A percentile compares a stretch with the other conserved stretches of the same genome.
Evolutionary conservation across 2,888 invertebrate genomes (phyloP).

Genomic region (Rhimphoctona megacephalus): DNA sequence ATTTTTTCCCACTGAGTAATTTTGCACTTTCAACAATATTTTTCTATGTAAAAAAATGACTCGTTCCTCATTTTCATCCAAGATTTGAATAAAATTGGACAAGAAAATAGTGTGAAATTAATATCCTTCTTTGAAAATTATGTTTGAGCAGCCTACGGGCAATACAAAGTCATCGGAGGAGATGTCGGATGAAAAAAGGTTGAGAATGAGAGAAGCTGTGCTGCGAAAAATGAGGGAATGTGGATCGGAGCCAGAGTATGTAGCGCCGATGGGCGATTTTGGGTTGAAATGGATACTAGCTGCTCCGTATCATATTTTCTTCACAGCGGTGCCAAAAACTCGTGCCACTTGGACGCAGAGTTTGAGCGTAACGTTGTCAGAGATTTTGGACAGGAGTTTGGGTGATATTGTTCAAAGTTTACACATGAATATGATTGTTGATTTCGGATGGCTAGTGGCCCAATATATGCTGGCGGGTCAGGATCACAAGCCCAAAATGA

Average conservation of each 20-base stretch:
- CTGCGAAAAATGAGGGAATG: conserved; percentile 78
- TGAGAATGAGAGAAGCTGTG: conserved; percentile 73
- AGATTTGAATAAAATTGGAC: background rate
- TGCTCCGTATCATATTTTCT: conserved; percentile 91
- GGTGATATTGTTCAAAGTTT: conserved; percentile 91
- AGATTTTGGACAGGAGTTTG: conserved; percentile 92
- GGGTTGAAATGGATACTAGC: conserved; percentile 88
- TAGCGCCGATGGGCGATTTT: conserved; percentile 87
- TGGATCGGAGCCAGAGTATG: conserved; percentile 86
- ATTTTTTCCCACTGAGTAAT: too few species aligned
- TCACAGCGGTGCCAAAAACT: conserved; percentile 89
- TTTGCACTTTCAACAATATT: too few species aligned
- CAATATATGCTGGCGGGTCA: conserved; percentile 93
- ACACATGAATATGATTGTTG: conserved; percentile 98
- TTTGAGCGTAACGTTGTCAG: conserved; percentile 90
- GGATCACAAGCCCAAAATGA: conserved; percentile 85
- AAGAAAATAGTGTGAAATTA: background rate
- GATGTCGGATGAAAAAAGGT: conserved; percentile 33
- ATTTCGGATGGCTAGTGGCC: conserved; percentile 94
- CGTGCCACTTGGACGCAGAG: conserved; percentile 88
- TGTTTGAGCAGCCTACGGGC: background rate
- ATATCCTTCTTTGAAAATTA: background rate
- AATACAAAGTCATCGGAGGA: background rate
- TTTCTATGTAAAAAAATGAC: background rate
- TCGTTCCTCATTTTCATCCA: background rate